These are phyloP conservation scores for Molanna angustata DNA, from an alignment of 2,888 invertebrate species.

Conservation along the genomic window DNA sequence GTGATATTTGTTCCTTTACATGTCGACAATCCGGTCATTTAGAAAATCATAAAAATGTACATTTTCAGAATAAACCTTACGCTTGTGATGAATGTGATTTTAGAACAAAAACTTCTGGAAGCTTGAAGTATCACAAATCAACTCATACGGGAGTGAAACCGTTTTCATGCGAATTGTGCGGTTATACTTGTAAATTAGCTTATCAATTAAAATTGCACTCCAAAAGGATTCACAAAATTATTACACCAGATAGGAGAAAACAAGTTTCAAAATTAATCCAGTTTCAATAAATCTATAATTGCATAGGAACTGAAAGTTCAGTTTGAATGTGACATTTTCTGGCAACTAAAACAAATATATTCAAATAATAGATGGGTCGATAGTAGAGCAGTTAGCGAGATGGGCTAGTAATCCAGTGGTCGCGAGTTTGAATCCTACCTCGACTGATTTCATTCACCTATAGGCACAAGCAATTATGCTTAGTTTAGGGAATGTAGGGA, in stretches of 20 bases:
- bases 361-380: too few species aligned
- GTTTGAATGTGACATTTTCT: too few species aligned
- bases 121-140: constrained; percentile 9
- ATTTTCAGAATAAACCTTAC: neutral
- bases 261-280: constrained; percentile 3
- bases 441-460: too few species aligned
- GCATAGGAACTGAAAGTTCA: too few species aligned
- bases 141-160: constrained; percentile 6
- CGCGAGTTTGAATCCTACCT: too few species aligned
- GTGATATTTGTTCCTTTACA: constrained; percentile 5
- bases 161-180: constrained; percentile 8
- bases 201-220: constrained; percentile 9
- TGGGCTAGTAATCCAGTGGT: too few species aligned
- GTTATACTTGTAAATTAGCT: constrained; percentile 11
- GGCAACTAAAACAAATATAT: too few species aligned
- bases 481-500: too few species aligned
- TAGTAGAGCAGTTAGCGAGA: too few species aligned
- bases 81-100: constrained; percentile 6
- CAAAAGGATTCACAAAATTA: constrained; percentile 12
- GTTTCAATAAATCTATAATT: too few species aligned
- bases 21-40: constrained; percentile 11
- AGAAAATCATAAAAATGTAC: constrained; percentile 9
- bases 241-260: constrained; percentile 8
- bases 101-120: constrained; percentile 1
- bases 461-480: too few species aligned